A percentile compares a stretch with the other conserved stretches of the same genome.
phyloP scores from a whole-genome alignment of 1,140 invertebrate species.

The Lordiphosa stackelbergi region DNA sequence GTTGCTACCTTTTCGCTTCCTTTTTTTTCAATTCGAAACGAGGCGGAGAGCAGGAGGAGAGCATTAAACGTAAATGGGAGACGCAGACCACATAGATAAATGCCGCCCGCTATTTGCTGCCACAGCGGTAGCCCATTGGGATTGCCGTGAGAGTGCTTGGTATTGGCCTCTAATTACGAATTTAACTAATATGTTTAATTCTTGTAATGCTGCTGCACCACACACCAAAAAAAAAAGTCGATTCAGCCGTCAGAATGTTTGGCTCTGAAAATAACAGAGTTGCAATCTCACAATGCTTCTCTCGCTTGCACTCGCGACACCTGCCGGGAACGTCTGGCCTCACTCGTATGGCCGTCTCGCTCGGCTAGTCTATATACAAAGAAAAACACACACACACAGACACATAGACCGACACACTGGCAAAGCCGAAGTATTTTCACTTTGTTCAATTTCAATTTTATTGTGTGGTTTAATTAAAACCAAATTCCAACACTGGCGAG shows the following conservation, averaged over 20 bases:
- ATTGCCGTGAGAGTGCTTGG: too few species aligned
- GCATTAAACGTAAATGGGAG: neutral
- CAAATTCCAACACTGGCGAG: constrained; percentile 13
- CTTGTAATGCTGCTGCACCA: constrained; percentile 11
- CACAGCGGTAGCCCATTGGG: too few species aligned
- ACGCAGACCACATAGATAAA: constrained; percentile 9
- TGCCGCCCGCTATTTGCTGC: too few species aligned
- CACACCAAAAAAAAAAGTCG: constrained; percentile 66
- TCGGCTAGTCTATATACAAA: constrained; percentile 66
- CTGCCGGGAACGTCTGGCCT: constrained; percentile 17
- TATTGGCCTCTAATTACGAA: neutral
- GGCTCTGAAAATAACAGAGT: constrained; percentile 65
- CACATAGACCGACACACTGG: constrained; percentile 38
- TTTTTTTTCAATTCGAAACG: constrained; percentile 15
- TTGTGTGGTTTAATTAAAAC: constrained; percentile 5
- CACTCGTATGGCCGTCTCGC: constrained; percentile 37
- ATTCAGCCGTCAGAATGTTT: constrained; percentile 68
- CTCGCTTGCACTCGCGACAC: constrained; percentile 48
- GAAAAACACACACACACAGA: constrained; percentile 57
- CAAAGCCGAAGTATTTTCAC: constrained; percentile 68
- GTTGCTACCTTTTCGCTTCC: constrained; percentile 58
- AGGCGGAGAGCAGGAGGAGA: constrained; percentile 13
- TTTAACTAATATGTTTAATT: constrained; percentile 51
- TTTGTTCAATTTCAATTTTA: constrained; percentile 36
- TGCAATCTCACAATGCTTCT: constrained; percentile 36